Evolutionary conservation across 2,888 invertebrate species (phyloP), one percentile per base, ranked within the genome.

Genomic region (Eristalis pertinax): DNA sequence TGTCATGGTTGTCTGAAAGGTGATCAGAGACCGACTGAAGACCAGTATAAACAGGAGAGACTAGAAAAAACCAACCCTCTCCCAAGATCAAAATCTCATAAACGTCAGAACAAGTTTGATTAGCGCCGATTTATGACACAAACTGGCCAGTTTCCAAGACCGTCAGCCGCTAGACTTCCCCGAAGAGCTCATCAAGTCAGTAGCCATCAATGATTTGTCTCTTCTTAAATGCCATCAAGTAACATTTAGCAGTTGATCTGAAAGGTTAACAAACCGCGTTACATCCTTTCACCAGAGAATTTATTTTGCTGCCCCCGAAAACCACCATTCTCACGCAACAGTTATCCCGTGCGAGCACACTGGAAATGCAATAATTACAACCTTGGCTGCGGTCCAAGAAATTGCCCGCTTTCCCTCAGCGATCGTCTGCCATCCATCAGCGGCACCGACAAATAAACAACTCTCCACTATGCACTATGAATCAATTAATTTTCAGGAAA

Each of bases 381-480:
- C 19, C 19, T 50, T 50, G 68, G n/a, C 50, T 7, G n/a, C 19
- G 7, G 26, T 19, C 50, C 19, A 29, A 68, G 5, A 68, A 56
- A 29, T 4, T 29, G 10, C 19, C 50, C 13, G 1, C 32, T 8
- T 19, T 29, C 68, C 29, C 32, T 50, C 26, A 15, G 32, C 32
- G 24, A 41, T 24, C 69, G 22, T 19, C n/a, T 29, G 15, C 32
- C 68, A 19, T 56, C 29, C 29, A 29, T 67, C 67, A 67, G 19
- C 26, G 22, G n/a, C 2, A 7, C 56, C 22, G 58, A 58, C 58
- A 70, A 58, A 70, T 70, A 70, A 58, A 70, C 70, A 26, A 70
- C 35, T 60, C 60, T 19, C 60, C 24, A 26, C 24, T 19, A 24
- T 60, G 13, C 26, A 26, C 26, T 7, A 50, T 56, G 22, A 69